Conservation (phyloP, 2,888 invertebrate species). For the Gerris lacustris region DNA sequence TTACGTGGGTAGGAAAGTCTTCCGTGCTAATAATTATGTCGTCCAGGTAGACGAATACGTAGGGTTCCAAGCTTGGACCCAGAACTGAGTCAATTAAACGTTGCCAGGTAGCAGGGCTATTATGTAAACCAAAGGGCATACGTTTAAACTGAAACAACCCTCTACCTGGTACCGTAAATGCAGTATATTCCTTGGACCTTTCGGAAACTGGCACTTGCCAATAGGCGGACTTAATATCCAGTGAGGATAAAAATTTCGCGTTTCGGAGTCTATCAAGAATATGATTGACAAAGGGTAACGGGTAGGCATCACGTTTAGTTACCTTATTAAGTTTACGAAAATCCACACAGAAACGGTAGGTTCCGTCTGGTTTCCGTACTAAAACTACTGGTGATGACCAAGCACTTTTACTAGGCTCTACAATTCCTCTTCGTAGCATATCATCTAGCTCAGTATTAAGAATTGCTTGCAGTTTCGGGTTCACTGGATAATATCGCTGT, state of each 20-base stretch:
- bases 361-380: not conserved
- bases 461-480: not conserved
- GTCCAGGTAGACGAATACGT: constrained; percentile 20
- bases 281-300: not conserved
- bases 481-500: not conserved
- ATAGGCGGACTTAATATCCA: not conserved
- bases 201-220: too few species aligned
- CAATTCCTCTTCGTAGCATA: not conserved
- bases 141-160: not conserved
- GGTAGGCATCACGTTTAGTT: not conserved
- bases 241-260: not conserved
- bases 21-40: constrained; percentile 20
- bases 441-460: not conserved
- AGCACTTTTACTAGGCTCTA: not conserved
- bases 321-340: not conserved
- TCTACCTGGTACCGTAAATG: too few species aligned
- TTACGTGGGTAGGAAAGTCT: constrained; percentile 7
- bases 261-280: not conserved
- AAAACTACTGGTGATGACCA: not conserved
- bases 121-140: not conserved
- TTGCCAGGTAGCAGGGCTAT: constrained; percentile 8
- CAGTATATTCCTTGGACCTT: too few species aligned
- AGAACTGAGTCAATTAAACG: constrained; percentile 6
- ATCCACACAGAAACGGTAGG: not conserved
- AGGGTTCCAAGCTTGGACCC: not conserved